These are phyloP conservation scores for Acyrthosiphon pisum DNA, from an alignment of 1,140 invertebrate genomes.

Conservation along the genomic window DNA sequence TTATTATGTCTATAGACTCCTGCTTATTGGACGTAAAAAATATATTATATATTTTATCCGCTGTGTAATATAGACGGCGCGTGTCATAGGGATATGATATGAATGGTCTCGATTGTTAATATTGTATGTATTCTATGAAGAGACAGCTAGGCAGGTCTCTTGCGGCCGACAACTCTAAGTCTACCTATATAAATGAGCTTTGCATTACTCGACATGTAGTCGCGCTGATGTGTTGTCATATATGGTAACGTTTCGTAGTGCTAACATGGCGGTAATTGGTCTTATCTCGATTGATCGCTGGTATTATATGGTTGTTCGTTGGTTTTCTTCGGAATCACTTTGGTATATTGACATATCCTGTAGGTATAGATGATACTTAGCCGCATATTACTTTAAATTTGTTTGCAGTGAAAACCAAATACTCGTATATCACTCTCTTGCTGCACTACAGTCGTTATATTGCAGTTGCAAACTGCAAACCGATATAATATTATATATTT, in stretches of 20 bases:
- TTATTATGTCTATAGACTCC: neutral
- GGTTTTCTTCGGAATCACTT: conserved; percentile 3
- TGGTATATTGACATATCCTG: neutral
- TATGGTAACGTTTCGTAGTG: conserved; percentile 6
- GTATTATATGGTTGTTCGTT: neutral
- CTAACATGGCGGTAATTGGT: conserved; percentile 1
- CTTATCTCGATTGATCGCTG: neutral
- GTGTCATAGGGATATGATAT: neutral
- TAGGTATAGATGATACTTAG: neutral
- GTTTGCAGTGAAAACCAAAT: neutral
- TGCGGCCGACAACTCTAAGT: neutral
- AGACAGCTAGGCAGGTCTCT: neutral
- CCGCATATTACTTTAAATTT: neutral
- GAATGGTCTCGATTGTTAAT: conserved; percentile 22
- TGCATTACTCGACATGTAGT: neutral
- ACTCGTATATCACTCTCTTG: neutral
- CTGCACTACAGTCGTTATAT: neutral
- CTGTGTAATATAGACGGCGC: neutral
- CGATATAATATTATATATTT: neutral
- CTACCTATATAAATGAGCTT: neutral
- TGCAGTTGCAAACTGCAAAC: neutral
- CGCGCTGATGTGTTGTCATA: neutral
- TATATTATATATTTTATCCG: neutral
- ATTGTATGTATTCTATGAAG: neutral
- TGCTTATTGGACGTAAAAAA: neutral